These are phyloP conservation scores for Triplophysa bombifrons DNA, from an alignment of 2,797 vertebrate genomes.

Conservation along the genomic window DNA sequence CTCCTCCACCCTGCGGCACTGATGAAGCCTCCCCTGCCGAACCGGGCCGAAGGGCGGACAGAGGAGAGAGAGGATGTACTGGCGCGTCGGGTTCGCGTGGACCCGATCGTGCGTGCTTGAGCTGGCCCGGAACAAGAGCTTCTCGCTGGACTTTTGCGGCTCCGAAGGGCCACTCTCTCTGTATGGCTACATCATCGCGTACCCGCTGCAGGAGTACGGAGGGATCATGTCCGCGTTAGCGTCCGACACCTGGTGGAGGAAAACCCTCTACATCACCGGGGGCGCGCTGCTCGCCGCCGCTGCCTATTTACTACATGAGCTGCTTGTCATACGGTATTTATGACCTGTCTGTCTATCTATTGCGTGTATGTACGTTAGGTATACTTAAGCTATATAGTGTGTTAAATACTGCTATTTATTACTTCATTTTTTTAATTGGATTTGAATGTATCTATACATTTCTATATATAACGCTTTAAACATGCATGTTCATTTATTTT, in stretches of 20 bases:
- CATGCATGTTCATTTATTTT: not conserved
- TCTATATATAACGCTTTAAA: not conserved
- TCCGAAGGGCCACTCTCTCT: conserved; percentile 87
- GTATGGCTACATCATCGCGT: conserved; percentile 90
- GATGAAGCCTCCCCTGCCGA: conserved; percentile 74
- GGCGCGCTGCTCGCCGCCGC: conserved; percentile 96
- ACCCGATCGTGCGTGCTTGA: conserved; percentile 91
- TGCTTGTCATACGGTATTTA: conserved; percentile 91
- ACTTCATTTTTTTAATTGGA: too few species aligned
- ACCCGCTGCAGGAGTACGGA: conserved; percentile 89
- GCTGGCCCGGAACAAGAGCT: conserved; percentile 89
- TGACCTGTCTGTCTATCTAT: not conserved
- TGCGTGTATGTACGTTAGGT: not conserved
- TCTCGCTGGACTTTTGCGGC: conserved; percentile 75
- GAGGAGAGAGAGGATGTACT: conserved; percentile 89
- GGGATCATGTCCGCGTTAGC: conserved; percentile 93
- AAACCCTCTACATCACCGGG: conserved; percentile 94
- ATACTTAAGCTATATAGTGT: too few species aligned
- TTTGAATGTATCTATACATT: too few species aligned
- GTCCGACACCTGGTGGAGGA: conserved; percentile 97
- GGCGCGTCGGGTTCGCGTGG: conserved; percentile 91
- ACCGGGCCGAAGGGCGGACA: conserved; percentile 76
- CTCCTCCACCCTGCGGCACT: conserved; percentile 50
- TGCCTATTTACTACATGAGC: conserved; percentile 93
- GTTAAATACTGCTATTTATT: too few species aligned